Evolutionary conservation across 2,113 vertebrate species (phyloP).

Genomic region (Cettia cetti): DNA sequence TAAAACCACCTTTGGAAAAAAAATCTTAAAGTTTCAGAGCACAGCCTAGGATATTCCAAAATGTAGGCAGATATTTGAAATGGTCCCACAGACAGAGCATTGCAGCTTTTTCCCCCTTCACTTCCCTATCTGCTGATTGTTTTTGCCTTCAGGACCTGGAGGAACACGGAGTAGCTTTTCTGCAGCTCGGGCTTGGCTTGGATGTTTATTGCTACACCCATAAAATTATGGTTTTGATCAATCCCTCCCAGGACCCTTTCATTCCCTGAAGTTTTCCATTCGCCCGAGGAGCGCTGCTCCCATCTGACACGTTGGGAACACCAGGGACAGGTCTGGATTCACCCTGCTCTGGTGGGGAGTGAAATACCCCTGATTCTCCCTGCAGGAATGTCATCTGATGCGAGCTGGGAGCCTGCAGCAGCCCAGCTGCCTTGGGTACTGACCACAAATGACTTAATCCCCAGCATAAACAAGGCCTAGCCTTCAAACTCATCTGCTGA

Average conservation of each 20-base stretch:
- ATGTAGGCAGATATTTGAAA: conserved; percentile 57
- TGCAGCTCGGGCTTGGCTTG: background rate
- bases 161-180: background rate
- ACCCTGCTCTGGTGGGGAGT: rapidly evolving
- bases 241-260: background rate
- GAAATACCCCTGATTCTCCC: background rate
- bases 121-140: background rate
- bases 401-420: background rate
- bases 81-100: conserved; percentile 28
- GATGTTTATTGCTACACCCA: conserved; percentile 10
- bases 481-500: conserved; percentile 1
- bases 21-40: conserved; percentile 47
- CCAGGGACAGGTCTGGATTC: rapidly evolving
- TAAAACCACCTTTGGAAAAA: conserved; percentile 58
- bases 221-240: conserved; percentile 25
- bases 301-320: background rate
- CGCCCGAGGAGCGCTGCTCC: background rate
- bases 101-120: background rate
- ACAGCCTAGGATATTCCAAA: conserved; percentile 28
- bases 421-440: conserved; percentile 38
- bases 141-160: background rate
- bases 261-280: background rate
- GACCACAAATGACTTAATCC: conserved; percentile 64
- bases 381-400: background rate
- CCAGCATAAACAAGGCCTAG: conserved; percentile 52